A percentile compares a stretch with the other conserved stretches of the same genome.
These are phyloP conservation scores for Holcopasites calliopsidis DNA, from an alignment of 1,140 invertebrate genomes.

Conservation along the genomic window DNA sequence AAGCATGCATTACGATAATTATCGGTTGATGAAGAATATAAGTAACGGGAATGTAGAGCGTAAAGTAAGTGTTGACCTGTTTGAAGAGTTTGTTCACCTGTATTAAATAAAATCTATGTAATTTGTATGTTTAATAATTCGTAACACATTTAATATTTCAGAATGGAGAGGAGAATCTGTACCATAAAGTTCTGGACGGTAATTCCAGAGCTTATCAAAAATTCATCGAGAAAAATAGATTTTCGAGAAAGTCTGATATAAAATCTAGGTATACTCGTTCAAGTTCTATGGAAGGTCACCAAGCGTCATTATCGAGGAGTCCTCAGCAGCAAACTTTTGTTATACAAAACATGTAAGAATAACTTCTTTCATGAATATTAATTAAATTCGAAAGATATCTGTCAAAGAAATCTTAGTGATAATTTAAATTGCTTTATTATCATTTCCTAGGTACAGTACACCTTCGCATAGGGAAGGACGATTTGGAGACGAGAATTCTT, in stretches of 20 bases:
- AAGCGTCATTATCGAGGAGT: slow-evolving; percentile 18
- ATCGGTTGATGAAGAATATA: slow-evolving; percentile 7
- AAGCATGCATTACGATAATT: slow-evolving; percentile 11
- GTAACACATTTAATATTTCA: background rate
- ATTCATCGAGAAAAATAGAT: slow-evolving; percentile 23
- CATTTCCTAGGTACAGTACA: slow-evolving; percentile 59
- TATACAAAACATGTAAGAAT: slow-evolving; percentile 39
- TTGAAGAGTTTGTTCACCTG: no score
- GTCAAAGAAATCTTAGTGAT: background rate
- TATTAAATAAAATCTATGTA: no score
- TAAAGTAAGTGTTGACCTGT: slow-evolving; percentile 31
- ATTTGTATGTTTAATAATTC: background rate
- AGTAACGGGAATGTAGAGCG: slow-evolving; percentile 23
- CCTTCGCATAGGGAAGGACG: slow-evolving; percentile 57
- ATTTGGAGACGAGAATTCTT: slow-evolving; percentile 43
- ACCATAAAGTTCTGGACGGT: background rate
- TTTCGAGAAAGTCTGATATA: slow-evolving; percentile 6
- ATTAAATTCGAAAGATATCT: background rate
- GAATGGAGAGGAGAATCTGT: background rate
- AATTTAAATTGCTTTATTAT: background rate
- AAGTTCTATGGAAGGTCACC: slow-evolving; percentile 17
- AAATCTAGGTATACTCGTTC: background rate
- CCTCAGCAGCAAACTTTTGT: slow-evolving; percentile 46
- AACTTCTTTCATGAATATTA: background rate
- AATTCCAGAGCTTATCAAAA: slow-evolving; percentile 20